Conservation (phyloP, 2,888 invertebrate species). For the Pantelozetes paolii region DNA sequence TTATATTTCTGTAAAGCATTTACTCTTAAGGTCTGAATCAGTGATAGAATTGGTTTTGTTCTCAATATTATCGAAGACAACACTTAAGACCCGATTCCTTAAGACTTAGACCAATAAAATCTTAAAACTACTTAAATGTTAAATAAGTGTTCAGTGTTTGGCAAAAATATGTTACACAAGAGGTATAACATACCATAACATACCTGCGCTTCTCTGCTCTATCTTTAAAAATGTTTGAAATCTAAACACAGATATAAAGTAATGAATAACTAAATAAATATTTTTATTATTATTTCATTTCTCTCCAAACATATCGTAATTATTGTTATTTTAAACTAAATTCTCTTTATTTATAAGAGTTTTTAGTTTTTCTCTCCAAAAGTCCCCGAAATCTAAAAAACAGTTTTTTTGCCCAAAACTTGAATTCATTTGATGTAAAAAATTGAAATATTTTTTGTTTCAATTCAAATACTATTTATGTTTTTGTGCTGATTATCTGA, state of each 20-base stretch:
- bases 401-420: not conserved
- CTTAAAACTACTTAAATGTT: not conserved
- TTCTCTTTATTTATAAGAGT: not conserved
- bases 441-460: not conserved
- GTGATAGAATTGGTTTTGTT: not conserved
- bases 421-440: not conserved
- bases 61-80: not conserved
- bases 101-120: not conserved
- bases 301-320: not conserved
- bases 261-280: not conserved
- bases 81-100: not conserved
- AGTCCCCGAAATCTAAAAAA: not conserved
- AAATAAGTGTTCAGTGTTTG: not conserved
- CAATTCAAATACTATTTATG: not conserved
- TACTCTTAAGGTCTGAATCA: not conserved
- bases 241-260: not conserved
- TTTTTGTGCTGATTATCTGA: too few relatives aligned
- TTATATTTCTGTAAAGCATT: slow-evolving; percentile 5
- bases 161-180: too few relatives aligned
- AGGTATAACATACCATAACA: not conserved
- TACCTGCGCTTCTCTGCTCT: not conserved
- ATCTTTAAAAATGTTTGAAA: not conserved
- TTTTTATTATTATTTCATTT: not conserved
- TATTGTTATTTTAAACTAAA: slow-evolving; percentile 16
- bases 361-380: not conserved